Percentiles rank a stretch among this genome's conserved stretches.
phyloP scores from a whole-genome alignment of 2,888 invertebrate species.

The Tricholauxania praeusta region DNA sequence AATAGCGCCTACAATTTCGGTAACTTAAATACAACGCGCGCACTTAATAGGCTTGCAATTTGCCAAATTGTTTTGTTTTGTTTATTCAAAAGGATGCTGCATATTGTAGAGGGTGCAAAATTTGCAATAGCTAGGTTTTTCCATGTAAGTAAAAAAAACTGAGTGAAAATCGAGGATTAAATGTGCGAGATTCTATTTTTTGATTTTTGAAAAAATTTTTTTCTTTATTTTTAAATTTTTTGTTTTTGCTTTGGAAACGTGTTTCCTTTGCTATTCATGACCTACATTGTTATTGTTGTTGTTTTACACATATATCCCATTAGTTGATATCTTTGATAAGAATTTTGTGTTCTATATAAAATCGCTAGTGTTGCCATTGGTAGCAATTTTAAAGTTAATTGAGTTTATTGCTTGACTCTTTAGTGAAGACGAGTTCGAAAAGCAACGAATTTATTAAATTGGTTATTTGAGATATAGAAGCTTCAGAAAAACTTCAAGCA shows the following conservation, averaged over 20 bases:
- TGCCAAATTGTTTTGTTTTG: slow-evolving; percentile 9
- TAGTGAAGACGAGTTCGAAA: too few species aligned
- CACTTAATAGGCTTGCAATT: slow-evolving; percentile 14
- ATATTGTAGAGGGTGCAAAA: neutral
- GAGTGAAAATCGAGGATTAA: neutral
- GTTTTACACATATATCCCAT: neutral
- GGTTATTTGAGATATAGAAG: too few species aligned
- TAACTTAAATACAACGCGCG: too few species aligned
- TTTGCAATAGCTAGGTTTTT: too few species aligned
- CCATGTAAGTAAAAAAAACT: neutral
- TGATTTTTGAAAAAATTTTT: neutral
- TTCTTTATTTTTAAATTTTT: too few species aligned
- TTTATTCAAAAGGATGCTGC: neutral
- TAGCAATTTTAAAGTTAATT: slow-evolving; percentile 7
- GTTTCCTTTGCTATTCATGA: slow-evolving; percentile 9
- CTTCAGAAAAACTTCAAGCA: too few species aligned
- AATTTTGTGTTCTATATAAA: too few species aligned
- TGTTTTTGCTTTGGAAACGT: too few species aligned
- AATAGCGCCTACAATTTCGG: neutral
- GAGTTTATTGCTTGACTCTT: too few species aligned
- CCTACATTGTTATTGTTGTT: slow-evolving; percentile 11
- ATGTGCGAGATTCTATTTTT: neutral
- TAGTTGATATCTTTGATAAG: too few species aligned
- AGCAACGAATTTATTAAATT: too few species aligned
- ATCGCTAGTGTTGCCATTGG: neutral